phyloP scores from a whole-genome alignment of 2,888 invertebrate genomes.

The Clostera curtula region DNA sequence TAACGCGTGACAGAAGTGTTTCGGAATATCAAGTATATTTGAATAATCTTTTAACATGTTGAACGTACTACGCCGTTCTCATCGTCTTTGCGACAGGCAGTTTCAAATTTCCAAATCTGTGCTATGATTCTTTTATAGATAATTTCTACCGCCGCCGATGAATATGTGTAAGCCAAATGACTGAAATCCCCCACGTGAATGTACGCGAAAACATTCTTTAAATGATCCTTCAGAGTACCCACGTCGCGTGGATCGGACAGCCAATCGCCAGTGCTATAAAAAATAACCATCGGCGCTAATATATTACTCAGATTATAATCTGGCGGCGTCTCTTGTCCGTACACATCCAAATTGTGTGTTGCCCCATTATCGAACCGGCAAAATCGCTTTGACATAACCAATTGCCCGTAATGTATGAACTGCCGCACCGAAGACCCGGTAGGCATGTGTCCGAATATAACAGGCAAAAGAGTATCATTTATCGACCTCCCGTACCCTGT shows the following conservation, averaged over 20 bases:
- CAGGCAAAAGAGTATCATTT: conserved; percentile 68
- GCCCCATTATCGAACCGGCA: conserved; percentile 45
- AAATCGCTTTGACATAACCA: conserved; percentile 43
- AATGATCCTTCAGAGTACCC: conserved; percentile 32
- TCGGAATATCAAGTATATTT: too few relatives aligned
- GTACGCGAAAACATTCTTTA: conserved; percentile 68
- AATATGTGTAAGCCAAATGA: conserved; percentile 81
- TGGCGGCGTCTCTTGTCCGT: conserved; percentile 50
- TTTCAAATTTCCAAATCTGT: conserved; percentile 24
- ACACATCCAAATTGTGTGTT: conserved; percentile 40
- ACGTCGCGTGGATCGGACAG: conserved; percentile 71
- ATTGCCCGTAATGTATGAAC: conserved; percentile 58
- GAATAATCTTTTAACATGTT: too few relatives aligned
- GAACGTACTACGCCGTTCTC: too few relatives aligned
- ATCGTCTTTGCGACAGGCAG: too few relatives aligned
- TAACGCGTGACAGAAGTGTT: too few relatives aligned
- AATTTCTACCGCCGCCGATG: conserved; percentile 63
- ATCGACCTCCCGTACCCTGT: conserved; percentile 37
- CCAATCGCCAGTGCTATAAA: conserved; percentile 49
- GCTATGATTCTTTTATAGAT: conserved; percentile 63
- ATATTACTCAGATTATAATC: conserved; percentile 43
- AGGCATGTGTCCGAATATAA: conserved; percentile 76
- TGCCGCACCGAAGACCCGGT: conserved; percentile 71
- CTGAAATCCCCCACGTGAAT: conserved; percentile 73
- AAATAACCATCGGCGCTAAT: conserved; percentile 39